These are phyloP conservation scores for Galeopterus variegatus DNA, from an alignment of 2,113 vertebrate genomes.

Conservation along the genomic window DNA sequence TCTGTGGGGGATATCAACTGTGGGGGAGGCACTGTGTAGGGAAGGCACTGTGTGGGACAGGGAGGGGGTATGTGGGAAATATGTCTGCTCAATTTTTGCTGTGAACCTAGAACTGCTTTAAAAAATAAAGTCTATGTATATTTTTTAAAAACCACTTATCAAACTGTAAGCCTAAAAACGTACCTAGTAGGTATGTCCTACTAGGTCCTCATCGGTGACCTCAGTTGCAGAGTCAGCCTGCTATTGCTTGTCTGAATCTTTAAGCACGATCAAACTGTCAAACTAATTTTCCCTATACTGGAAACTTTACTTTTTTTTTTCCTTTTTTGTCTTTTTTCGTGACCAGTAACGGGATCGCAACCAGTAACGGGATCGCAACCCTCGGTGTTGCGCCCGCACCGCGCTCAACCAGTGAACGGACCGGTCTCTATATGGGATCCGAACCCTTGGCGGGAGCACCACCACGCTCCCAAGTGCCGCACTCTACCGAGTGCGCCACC, in stretches of 20 bases:
- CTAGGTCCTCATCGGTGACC: neutral
- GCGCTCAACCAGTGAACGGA: too few species aligned
- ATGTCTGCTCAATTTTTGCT: neutral
- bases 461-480: too few species aligned
- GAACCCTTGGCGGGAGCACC: too few species aligned
- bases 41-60: too few species aligned
- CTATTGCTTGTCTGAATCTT: neutral
- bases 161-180: conserved; percentile 24
- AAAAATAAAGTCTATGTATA: neutral
- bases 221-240: neutral
- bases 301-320: neutral
- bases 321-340: too few species aligned
- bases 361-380: too few species aligned
- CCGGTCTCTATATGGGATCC: too few species aligned
- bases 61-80: neutral
- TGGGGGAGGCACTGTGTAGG: too few species aligned
- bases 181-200: neutral
- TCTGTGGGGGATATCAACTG: neutral
- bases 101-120: neutral
- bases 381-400: too few species aligned
- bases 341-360: too few species aligned
- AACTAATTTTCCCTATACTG: neutral
- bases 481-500: too few species aligned
- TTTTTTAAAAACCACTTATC: neutral
- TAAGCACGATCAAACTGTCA: conserved; percentile 2